Base-by-base conservation (phyloP, 2,113 vertebrate genomes). In the Pluvialis apricaria region DNA sequence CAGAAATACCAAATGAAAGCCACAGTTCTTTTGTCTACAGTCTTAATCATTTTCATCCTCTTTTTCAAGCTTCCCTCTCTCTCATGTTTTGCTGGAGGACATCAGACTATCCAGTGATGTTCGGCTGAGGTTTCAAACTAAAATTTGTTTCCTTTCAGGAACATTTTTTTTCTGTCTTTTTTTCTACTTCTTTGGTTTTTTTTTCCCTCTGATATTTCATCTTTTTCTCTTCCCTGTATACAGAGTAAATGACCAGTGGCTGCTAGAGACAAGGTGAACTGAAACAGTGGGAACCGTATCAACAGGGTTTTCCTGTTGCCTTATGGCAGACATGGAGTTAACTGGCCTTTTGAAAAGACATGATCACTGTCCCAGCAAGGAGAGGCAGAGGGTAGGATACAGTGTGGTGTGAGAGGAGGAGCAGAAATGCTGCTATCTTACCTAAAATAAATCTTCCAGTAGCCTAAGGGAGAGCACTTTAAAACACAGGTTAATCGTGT, bases 1-100 rank as follows among this genome's bases (percentile, higher is more conserved):
- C 96, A 94, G 61, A 97, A 97, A 97, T 96, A 89, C 92, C 94
- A 92, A 96, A 89, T 79, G 80, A 92, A 96, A 96, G 83, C 96
- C 88, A 2, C 95, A 95, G 69, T 86, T 96, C 95, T 92, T 96
- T 96, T 96, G 96, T 96, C 92, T 96, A 82, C 61, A 62, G 68
- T 36, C 69, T 93, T 96, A 96, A 96, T 97, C 52, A 96, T 92
- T 96, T 96, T 97, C 95, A 95, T 96, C 57, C 73, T 93, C 72
- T 88, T 97, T 77, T 96, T 92, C 72, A 89, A 93, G 94, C 61
- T 95, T 94, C 71, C 42, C 38, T 55, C 90, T 91, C 57, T 90
- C 86, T 94, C 69, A 44, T 95, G 62, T 94, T 94, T 96, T 94
- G 95, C 95, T 95, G 91, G 86, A 93, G 96, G 92, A 96, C 86